Base-by-base conservation (phyloP, 2,113 vertebrate genomes). In the Otis tarda region DNA sequence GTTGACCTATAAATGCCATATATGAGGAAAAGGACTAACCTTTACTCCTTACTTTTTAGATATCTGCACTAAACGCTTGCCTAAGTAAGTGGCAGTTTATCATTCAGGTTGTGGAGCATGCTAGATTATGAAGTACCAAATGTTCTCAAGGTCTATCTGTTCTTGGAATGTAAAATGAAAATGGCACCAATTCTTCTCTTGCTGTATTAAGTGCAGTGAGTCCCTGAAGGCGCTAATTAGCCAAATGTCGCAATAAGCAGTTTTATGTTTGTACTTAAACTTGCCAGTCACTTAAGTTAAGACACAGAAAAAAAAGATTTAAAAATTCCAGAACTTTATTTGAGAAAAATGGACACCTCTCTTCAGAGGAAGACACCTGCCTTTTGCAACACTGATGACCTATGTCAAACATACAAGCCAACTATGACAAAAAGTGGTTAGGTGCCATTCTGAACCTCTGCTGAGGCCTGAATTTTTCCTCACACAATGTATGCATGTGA, bases 91-190 rank as follows among this genome's bases (percentile, higher is more conserved):
- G 49, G 30, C 25, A 93, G 69, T 92, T 96, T 87, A 64, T 71
- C 27, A 91, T 56, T 76, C 37, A 83, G n/a, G 33, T 41, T 69
- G 8, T 33, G 60, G 67, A 85, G 5, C 33, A 31, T 63, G 39
- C 24, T 89, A 21, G 81, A 35, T 93, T 96, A 81, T 53, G 63
- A 84, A 91, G 87, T 81, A 64, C 35, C 56, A 91, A 88, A 86
- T 35, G 60, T 86, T 96, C 91, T 88, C 83, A 52, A 86, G 89
- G 37, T 75, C 31, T 92, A 22, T 52, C 65, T 85, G n/a, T 37
- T 85, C 77, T 80, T 80, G 59, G 67, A 94, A 96, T 1, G 15
- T 95, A 94, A 96, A 96, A 90, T 74, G 74, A 87, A 96, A 97
- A 93, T 76, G 59, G 45, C 90, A 95, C 33, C 35, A 67, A 14